These are phyloP conservation scores for Malurus leucopterus DNA, from an alignment of 2,797 vertebrate genomes.

Conservation along the genomic window DNA sequence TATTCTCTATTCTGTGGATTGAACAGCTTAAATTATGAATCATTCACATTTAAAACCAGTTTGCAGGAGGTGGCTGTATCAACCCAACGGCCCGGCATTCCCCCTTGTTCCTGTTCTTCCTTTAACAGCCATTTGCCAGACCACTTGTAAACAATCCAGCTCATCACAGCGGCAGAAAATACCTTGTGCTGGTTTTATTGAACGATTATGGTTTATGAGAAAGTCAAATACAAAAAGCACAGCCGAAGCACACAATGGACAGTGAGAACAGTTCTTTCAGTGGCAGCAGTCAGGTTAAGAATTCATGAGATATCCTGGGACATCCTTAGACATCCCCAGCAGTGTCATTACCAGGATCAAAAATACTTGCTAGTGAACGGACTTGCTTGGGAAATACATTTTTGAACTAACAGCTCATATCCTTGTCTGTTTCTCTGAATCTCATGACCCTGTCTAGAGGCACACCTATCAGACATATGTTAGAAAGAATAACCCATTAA, in stretches of 20 bases:
- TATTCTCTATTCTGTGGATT: background rate
- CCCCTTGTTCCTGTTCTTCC: background rate
- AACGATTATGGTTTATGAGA: background rate
- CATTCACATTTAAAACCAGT: background rate
- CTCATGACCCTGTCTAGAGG: background rate
- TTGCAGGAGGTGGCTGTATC: background rate
- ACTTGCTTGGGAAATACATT: background rate
- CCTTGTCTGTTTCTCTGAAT: background rate
- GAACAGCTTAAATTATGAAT: background rate
- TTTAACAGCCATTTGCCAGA: background rate
- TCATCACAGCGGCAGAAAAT: background rate
- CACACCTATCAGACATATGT: background rate
- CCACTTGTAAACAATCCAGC: background rate
- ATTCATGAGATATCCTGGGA: background rate
- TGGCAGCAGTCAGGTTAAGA: background rate
- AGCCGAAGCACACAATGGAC: background rate
- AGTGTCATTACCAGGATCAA: background rate
- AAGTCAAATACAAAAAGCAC: background rate
- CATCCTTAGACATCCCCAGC: background rate
- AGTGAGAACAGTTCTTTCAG: background rate
- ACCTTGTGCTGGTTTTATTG: background rate
- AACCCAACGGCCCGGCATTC: rapidly evolving
- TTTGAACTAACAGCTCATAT: background rate
- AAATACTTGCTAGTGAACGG: background rate
- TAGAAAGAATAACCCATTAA: background rate